phyloP scores from a whole-genome alignment of 1,140 invertebrate genomes.

The Oryctes rhinoceros region DNA sequence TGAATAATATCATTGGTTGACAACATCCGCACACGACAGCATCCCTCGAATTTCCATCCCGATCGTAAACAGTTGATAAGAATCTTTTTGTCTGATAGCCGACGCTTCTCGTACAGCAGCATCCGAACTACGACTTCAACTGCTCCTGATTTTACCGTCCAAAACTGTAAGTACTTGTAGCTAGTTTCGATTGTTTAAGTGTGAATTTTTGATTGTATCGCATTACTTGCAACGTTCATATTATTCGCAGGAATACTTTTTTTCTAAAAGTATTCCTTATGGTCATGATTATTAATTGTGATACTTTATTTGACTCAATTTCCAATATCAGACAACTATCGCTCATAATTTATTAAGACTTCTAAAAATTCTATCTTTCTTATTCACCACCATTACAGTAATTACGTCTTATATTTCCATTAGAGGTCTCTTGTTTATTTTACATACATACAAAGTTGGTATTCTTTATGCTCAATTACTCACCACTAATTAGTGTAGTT shows the following conservation, averaged over 20 bases:
- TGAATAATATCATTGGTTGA: constrained; percentile 39
- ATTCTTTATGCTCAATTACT: no score
- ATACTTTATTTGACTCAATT: background rate
- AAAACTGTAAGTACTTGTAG: constrained; percentile 2
- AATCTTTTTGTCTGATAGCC: constrained; percentile 37
- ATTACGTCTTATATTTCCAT: no score
- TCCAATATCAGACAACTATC: background rate
- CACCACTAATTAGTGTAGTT: no score
- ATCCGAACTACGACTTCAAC: background rate
- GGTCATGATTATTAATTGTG: background rate
- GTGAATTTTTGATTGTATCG: no score
- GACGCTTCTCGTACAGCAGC: background rate
- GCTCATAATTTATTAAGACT: no score
- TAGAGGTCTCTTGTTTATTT: no score
- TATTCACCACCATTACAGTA: no score
- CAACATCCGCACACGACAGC: constrained; percentile 31
- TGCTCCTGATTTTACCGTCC: background rate
- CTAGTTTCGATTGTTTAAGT: background rate
- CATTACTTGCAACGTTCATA: no score
- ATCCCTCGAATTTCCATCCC: constrained; percentile 40
- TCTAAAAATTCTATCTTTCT: no score
- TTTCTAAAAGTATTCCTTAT: no score
- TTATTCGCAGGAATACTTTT: no score
- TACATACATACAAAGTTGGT: no score
- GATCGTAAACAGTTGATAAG: constrained; percentile 38